Evolutionary conservation across 2,888 invertebrate species (phyloP), one percentile per base, ranked within the genome.

Genomic region (Busseola fusca): DNA sequence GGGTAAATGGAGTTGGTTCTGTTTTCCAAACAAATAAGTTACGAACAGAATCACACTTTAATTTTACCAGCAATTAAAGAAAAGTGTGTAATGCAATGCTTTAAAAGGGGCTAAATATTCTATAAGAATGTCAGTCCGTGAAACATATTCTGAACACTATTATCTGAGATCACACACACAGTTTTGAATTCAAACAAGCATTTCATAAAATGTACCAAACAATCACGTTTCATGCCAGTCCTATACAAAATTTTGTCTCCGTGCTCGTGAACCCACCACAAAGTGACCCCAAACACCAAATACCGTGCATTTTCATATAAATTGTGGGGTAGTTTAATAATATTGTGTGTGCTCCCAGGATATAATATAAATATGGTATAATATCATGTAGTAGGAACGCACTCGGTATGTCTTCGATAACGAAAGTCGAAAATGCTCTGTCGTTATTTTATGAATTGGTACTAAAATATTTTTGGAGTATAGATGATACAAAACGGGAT

Each of bases 81-180:
- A n/a, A 48, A 1, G 2, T 48, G 27, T 45, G 14, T 21, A 7
- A 45, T n/a, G 10, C 18, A 56, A 27, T 16, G 21, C 62, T 45
- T 42, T 45, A 45, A 62, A 54, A 45, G 14, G 0, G 21, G 42
- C 9, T 27, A 21, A 34, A n/a, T 40, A 25, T 59, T 59, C 21
- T 14, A 54, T n/a, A 27, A 7, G 27, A 62, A 30, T 27, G 62
- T 21, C 45, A 30, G 27, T n/a, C 62, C n/a, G 63, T n/a, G 16
- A n/a, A 63, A 63, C 63, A n/a, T 73, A 78, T 78, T 81, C 54
- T 69, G 82, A 80, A 54, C 78, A 73, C 25, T 37, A 52, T 45
- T 27, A 52, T 72, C 65, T 69, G 82, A 81, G 79, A 81, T 65
- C 79, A 80, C 79, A 79, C 78, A 78, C 82, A 80, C 79, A 80